Evolutionary conservation across 2,888 invertebrate species (phyloP).

Genomic region (Drosophila paramelanica): DNA sequence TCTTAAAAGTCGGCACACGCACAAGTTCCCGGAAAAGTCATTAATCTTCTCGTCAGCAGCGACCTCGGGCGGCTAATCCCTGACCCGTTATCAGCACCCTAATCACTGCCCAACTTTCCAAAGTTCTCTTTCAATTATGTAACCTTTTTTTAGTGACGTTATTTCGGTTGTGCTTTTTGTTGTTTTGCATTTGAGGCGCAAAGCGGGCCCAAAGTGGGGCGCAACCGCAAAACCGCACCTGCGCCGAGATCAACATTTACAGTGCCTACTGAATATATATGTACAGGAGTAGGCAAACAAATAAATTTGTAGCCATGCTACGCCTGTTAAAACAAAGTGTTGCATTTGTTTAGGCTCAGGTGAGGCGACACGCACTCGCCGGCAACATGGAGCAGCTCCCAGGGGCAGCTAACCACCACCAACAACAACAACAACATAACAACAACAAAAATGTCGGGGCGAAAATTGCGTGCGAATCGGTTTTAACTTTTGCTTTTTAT

Average conservation of each 20-base stretch:
- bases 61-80: slow-evolving; percentile 20
- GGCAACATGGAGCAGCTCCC: slow-evolving; percentile 25
- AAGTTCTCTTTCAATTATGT: slow-evolving; percentile 66
- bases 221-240: slow-evolving; percentile 56
- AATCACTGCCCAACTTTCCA: slow-evolving; percentile 44
- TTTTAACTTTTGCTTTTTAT: slow-evolving; percentile 81
- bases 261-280: slow-evolving; percentile 26
- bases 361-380: slow-evolving; percentile 58
- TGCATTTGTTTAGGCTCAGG: slow-evolving; percentile 77
- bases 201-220: slow-evolving; percentile 50
- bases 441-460: slow-evolving; percentile 33
- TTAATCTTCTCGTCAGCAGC: slow-evolving; percentile 54
- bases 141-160: slow-evolving; percentile 35
- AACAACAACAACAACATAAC: too few relatives aligned
- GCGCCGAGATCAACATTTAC: slow-evolving; percentile 12
- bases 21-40: slow-evolving; percentile 30
- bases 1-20: slow-evolving; percentile 22
- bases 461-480: slow-evolving; percentile 80
- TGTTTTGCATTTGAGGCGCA: slow-evolving; percentile 65
- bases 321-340: slow-evolving; percentile 67
- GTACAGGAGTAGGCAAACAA: slow-evolving; percentile 42
- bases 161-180: slow-evolving; percentile 1
- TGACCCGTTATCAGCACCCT: slow-evolving; percentile 42
- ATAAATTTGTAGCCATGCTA: slow-evolving; percentile 71
- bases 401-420: slow-evolving; percentile 38